phyloP scores from a whole-genome alignment of 1,140 invertebrate species.

The Popillia japonica region DNA sequence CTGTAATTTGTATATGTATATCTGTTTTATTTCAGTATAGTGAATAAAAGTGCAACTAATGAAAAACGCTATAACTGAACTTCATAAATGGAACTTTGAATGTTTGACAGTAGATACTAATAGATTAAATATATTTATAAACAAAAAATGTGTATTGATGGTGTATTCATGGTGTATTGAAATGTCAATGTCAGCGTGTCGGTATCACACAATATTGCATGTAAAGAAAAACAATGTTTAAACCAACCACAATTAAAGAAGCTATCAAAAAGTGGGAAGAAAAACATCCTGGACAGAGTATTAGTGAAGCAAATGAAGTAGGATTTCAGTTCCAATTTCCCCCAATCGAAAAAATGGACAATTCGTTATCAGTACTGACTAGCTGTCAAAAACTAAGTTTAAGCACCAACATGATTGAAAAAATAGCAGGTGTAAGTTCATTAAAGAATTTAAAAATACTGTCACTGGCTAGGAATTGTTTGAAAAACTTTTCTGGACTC shows the following conservation, averaged over 20 bases:
- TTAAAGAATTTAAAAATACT: slow-evolving; percentile 86
- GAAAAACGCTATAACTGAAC: too few species aligned
- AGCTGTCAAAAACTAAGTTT: slow-evolving; percentile 84
- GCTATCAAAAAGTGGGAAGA: slow-evolving; percentile 86
- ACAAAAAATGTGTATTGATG: neutral
- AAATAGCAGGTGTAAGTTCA: slow-evolving; percentile 78
- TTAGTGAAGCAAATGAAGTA: slow-evolving; percentile 76
- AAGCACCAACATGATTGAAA: slow-evolving; percentile 94
- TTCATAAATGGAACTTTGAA: too few species aligned
- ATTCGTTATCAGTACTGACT: slow-evolving; percentile 67
- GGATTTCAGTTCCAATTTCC: slow-evolving; percentile 82
- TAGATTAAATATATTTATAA: neutral
- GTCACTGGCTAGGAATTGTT: slow-evolving; percentile 87
- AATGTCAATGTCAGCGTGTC: neutral
- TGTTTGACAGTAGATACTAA: too few species aligned
- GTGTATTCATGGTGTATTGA: neutral
- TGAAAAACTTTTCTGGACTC: slow-evolving; percentile 87
- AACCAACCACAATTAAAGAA: slow-evolving; percentile 81
- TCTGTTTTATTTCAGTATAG: too few species aligned
- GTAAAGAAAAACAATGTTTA: slow-evolving; percentile 61
- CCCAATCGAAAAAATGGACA: slow-evolving; percentile 85
- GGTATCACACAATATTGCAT: neutral
- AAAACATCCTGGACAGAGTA: slow-evolving; percentile 69
- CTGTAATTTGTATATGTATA: too few species aligned
- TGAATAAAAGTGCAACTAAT: too few species aligned